Conservation (phyloP, 2,797 vertebrate genomes). For the Oceanodroma leucorhoa region DNA sequence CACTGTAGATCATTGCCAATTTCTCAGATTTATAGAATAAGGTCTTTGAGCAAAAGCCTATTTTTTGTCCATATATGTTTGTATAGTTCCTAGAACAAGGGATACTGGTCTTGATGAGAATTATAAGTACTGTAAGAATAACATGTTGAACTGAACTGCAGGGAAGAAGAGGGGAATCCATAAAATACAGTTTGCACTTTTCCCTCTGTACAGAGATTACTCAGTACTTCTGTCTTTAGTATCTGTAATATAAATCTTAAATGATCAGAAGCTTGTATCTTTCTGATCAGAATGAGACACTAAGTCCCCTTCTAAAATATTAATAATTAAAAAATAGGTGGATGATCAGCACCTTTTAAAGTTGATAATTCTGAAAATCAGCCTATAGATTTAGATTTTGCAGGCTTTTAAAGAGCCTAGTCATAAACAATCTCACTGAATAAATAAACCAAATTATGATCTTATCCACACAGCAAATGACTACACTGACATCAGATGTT, state of each 20-base stretch:
- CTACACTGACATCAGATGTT: not conserved
- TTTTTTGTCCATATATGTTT: not conserved
- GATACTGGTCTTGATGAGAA: not conserved
- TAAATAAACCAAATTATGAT: not conserved
- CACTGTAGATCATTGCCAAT: not conserved
- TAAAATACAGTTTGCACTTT: not conserved
- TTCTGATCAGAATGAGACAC: not conserved
- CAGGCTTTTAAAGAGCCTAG: not conserved
- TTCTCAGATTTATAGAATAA: not conserved
- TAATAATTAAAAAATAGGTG: not conserved
- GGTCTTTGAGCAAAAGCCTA: not conserved
- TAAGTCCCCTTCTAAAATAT: not conserved
- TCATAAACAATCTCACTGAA: not conserved
- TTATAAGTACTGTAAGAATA: not conserved
- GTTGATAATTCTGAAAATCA: not conserved
- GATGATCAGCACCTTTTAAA: not conserved
- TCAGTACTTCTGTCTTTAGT: not conserved
- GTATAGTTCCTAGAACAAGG: not conserved
- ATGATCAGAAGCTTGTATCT: not conserved
- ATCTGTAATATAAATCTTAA: not conserved
- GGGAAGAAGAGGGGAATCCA: not conserved
- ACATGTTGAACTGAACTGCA: not conserved
- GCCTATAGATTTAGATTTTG: not conserved
- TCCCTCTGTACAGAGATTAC: not conserved
- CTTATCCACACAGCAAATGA: not conserved